Base-by-base conservation (phyloP, 2,888 invertebrate species). In the Erannis defoliaria region DNA sequence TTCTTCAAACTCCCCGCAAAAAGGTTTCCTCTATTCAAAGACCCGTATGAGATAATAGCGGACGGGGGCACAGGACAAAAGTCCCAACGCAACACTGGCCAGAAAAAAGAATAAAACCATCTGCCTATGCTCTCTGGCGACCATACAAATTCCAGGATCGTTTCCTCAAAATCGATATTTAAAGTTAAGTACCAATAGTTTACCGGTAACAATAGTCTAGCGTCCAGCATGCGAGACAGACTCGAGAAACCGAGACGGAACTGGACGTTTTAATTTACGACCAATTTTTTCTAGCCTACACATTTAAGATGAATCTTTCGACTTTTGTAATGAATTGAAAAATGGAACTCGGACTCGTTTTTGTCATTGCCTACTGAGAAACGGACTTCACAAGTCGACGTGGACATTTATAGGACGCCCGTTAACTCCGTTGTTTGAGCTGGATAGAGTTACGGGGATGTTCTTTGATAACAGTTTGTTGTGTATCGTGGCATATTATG, bases 181-280 rank as follows among this genome's bases (percentile, higher is more conserved):
- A 84, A 90, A 86, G 78, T 87, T 86, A 88, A 88, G 86, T 86
- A 88, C 84, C 88, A 86, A 89, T 89, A 87, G 83, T 80, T 86
- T 84, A 84, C 75, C 75, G 74, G 79, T 80, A 82, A 88, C 88
- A 88, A 89, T 88, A 71, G 76, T 80, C 70, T 70, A 70, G 70
- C 72, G 87, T 46, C 55, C 55, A 81, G 84, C 75, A 85, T 86
- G 77, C 68, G 85, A 85, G 86, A 87, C 79, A 74, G 77, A 61
- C 65, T 67, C 72, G 71, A 76, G 76, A 77, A 78, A 77, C 77
- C 77, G 77, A 78, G 77, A 70, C 77, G 79, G 77, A 82, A 85
- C 84, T 84, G 85, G 88, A 89, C 90, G 81, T 92, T 90, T 89
- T 90, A 92, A 92, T 92, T 93, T 93, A 93, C 90, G 92, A 83